Percentiles rank a stretch among this genome's conserved stretches.
Conservation (phyloP, 2,797 vertebrate species). For the Onychomys leucogaster region DNA sequence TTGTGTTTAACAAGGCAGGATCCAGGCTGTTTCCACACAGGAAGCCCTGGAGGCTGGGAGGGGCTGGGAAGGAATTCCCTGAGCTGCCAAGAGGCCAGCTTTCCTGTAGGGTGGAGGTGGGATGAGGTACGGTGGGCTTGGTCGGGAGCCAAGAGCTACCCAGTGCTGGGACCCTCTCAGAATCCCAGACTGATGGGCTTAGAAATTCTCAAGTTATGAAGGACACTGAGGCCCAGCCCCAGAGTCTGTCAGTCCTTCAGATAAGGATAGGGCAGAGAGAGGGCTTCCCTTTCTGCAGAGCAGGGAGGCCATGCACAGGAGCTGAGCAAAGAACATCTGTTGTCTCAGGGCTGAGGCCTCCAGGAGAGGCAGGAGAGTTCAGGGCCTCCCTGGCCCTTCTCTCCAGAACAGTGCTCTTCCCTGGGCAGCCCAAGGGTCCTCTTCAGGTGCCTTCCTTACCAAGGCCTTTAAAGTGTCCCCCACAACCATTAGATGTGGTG, state of each 20-base stretch:
- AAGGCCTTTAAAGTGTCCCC: fast-evolving
- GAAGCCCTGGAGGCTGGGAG: slow-evolving; percentile 58
- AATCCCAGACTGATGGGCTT: neutral
- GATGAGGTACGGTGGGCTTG: neutral
- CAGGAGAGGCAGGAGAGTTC: neutral
- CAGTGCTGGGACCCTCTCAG: neutral
- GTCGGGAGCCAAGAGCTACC: neutral
- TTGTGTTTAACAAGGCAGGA: slow-evolving; percentile 13
- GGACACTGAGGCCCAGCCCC: neutral
- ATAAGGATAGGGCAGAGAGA: too few relatives aligned
- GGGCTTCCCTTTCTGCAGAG: neutral
- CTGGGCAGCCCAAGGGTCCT: neutral
- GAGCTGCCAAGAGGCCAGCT: neutral
- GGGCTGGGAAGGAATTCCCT: slow-evolving; percentile 49
- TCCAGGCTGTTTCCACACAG: slow-evolving; percentile 68
- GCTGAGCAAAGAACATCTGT: too few relatives aligned
- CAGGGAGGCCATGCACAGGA: neutral
- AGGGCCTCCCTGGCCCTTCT: neutral
- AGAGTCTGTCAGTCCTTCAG: neutral
- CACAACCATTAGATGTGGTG: neutral
- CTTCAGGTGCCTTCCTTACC: neutral
- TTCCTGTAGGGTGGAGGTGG: slow-evolving; percentile 42
- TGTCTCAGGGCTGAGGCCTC: neutral
- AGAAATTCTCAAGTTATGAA: neutral
- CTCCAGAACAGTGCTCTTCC: neutral